These are phyloP conservation scores for Mamestra configurata DNA, from an alignment of 1,140 invertebrate genomes.

Conservation along the genomic window DNA sequence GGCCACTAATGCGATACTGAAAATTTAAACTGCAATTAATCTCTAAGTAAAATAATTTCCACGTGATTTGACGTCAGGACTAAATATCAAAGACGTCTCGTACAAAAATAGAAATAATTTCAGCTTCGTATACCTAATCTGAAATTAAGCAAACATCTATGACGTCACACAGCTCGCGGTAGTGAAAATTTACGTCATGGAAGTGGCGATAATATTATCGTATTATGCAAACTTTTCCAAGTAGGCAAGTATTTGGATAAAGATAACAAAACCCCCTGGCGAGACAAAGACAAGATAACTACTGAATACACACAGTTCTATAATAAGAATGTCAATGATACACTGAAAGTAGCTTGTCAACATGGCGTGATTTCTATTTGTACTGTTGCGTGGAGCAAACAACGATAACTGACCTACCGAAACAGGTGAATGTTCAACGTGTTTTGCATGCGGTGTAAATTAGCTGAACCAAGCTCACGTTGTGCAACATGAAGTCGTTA, in stretches of 20 bases:
- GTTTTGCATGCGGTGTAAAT: neutral
- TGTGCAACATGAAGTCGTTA: too few relatives aligned
- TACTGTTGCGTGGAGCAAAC: neutral
- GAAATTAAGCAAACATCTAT: neutral
- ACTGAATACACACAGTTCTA: neutral
- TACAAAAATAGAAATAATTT: slow-evolving; percentile 9
- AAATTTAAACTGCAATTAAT: neutral
- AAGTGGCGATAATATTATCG: slow-evolving; percentile 8
- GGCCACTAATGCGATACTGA: neutral
- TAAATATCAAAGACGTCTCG: neutral
- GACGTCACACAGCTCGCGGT: neutral
- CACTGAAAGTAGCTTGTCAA: neutral
- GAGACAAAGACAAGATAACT: slow-evolving; percentile 40
- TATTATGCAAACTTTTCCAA: slow-evolving; percentile 22
- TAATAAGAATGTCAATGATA: slow-evolving; percentile 4
- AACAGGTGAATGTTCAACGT: neutral
- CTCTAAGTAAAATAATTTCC: neutral
- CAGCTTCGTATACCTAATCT: neutral
- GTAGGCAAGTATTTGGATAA: slow-evolving; percentile 23
- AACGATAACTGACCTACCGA: slow-evolving; percentile 14
- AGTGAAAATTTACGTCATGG: slow-evolving; percentile 27
- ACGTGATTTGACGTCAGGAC: too few relatives aligned
- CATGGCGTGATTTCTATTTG: slow-evolving; percentile 25
- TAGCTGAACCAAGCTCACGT: too few relatives aligned
- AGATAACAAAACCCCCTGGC: slow-evolving; percentile 32